Base-by-base conservation (phyloP, 1,140 invertebrate genomes). In the Campoletis sonorensis region DNA sequence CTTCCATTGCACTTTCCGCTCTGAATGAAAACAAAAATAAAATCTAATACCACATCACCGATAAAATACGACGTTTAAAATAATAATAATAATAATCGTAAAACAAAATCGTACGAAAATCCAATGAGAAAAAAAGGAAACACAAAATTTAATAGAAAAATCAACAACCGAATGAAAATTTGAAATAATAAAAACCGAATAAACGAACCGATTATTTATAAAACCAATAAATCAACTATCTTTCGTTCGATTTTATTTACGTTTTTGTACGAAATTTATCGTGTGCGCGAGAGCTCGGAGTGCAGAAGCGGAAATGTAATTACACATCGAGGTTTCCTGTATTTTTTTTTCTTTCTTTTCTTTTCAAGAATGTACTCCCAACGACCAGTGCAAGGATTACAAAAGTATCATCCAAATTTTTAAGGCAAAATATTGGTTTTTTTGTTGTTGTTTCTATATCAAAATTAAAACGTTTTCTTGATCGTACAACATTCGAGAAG, bases 1-100 rank as follows among this genome's bases (percentile, higher is more conserved):
- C 87, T 87, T 51, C 85, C 87, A 80, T 88, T 87, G 85, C 86
- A 87, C 86, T 92, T 92, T 85, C 91, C 89, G 86, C 89, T 90
- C 91, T 92, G 85, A 85, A 88, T 86, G 81, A 83, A 87, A 84
- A 85, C 83, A 85, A 85, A 85, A 80, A 75, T 54, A 71, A 72
- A 79, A 85, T 79, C 79, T 76, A 87, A 85, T 40, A 81, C 81
- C 79, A 83, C 77, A 80, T 76, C 83, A 77, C 73, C 70, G 81
- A 81, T 27, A 84, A 78, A 10, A 70, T 45, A 37, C 68, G 54
- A 70, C 58, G 49, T 81, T 75, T 51, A 68, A 79, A 21, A 23
- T 58, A 45, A 45, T n/a, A n/a, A n/a, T n/a, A n/a, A n/a, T n/a
- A n/a, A n/a, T n/a, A n/a, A n/a, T n/a, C n/a, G n/a, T n/a, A n/a